Base-by-base conservation (phyloP, 2,888 invertebrate species). In the Campaea margaritaria region DNA sequence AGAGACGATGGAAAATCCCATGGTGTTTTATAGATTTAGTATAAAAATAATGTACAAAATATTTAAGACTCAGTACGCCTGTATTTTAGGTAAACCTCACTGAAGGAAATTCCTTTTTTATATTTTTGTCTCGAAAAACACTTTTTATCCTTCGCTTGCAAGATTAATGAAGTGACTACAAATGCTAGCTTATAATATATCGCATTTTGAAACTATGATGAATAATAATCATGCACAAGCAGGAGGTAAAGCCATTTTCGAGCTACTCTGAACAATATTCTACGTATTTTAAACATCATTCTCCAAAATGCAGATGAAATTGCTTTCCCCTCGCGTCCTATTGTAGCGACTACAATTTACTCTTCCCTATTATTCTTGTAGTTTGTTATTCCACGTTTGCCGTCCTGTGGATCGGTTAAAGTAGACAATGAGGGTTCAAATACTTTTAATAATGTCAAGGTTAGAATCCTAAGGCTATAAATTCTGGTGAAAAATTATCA, bases 301-400 rank as follows among this genome's bases (percentile, higher is more conserved):
- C 47, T 56, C 34, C 63, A 64, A 68, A 70, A 63, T 64, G 67
- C 65, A 68, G 58, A 66, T 60, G 67, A 72, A 73, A 73, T 73
- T 70, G 69, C 61, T 64, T 52, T 53, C 49, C 62, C 67, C 62
- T 63, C 59, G 60, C 63, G 61, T 52, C 45, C 59, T 60, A 71
- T 72, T 72, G 68, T 72, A 64, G 59, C 69, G 66, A 67, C 70
- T 52, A 52, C 58, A 74, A 72, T 74, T 74, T 72, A 72, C 71
- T 74, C 65, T 62, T 52, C 63, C 65, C 64, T 62, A 65, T 68
- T 65, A 65, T n/a, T n/a, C n/a, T n/a, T n/a, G n/a, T 65, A 58
- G 58, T 56, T 64, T 62, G 67, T 68, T 62, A 70, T 73, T 68
- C 62, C 66, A 67, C 67, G 69, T 58, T 54, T 68, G 62, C 58